Percentiles rank a stretch among this genome's conserved stretches.
These are phyloP conservation scores for Connochaetes taurinus DNA, from an alignment of 2,113 vertebrate species.

Conservation along the genomic window DNA sequence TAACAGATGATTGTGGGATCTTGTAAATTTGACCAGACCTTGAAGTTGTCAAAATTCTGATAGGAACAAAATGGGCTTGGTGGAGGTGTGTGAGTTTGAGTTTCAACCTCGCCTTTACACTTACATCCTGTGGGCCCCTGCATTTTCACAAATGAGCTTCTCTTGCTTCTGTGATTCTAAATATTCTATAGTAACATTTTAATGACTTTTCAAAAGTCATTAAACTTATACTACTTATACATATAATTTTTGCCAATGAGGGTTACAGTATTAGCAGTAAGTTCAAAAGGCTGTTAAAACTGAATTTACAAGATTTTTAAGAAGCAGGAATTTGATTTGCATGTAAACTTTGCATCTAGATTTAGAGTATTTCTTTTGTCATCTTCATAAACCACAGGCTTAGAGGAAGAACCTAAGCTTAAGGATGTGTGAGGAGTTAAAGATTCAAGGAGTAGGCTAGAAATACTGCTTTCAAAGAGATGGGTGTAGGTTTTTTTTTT, in stretches of 20 bases:
- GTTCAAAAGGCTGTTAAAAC: not conserved
- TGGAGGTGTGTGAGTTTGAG: not conserved
- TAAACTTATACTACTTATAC: not conserved
- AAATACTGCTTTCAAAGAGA: not conserved
- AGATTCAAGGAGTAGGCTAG: not conserved
- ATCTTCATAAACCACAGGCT: not conserved
- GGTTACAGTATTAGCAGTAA: not conserved
- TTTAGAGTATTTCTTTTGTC: not conserved
- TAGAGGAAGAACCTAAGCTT: not conserved
- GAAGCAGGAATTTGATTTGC: not conserved
- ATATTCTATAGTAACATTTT: not conserved
- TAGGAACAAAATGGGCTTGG: not conserved
- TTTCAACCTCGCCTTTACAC: not conserved
- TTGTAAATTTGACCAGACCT: not conserved
- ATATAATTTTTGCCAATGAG: not conserved
- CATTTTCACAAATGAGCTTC: not conserved
- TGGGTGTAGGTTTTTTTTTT: not conserved
- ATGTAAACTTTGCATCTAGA: not conserved
- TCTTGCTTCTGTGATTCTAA: not conserved
- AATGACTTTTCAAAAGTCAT: not conserved
- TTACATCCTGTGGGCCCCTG: not conserved
- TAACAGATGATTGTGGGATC: not conserved
- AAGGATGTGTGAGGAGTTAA: not conserved
- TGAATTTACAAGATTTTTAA: conserved; percentile 20
- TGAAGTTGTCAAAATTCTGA: not conserved